Percentiles rank a stretch among this genome's conserved stretches.
Evolutionary conservation across 2,797 vertebrate genomes (phyloP).

Genomic region (Aphelocoma californica): DNA sequence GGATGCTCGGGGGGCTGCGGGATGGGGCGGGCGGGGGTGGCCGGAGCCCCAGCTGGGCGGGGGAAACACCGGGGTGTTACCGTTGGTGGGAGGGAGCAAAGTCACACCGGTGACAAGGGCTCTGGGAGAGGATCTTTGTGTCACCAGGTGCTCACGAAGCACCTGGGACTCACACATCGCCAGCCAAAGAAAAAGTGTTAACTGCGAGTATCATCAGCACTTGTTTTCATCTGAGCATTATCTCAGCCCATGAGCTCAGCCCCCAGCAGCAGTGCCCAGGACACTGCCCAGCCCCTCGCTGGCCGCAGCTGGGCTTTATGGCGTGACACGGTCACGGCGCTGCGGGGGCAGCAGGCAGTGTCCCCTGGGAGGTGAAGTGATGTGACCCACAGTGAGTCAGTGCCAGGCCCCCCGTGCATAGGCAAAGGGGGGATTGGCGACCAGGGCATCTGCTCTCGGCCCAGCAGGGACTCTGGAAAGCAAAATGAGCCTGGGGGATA

Average conservation of each 20-base stretch:
- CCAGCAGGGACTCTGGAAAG: background rate
- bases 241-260: background rate
- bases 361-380: background rate
- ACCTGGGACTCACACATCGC: background rate
- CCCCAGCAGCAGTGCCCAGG: background rate
- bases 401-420: background rate
- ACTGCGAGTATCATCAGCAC: background rate
- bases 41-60: background rate
- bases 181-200: background rate
- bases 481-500: background rate
- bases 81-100: background rate
- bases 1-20: background rate
- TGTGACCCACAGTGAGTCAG: background rate
- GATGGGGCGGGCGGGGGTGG: background rate
- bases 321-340: background rate
- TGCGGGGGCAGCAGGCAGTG: background rate
- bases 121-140: background rate
- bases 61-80: background rate
- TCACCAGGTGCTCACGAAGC: fast-evolving
- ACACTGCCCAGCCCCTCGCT: background rate
- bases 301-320: background rate
- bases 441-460: fast-evolving
- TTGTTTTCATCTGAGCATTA: background rate
- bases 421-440: background rate
- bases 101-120: background rate